Conservation (phyloP, 2,113 vertebrate genomes). For the Toxostoma redivivum region DNA sequence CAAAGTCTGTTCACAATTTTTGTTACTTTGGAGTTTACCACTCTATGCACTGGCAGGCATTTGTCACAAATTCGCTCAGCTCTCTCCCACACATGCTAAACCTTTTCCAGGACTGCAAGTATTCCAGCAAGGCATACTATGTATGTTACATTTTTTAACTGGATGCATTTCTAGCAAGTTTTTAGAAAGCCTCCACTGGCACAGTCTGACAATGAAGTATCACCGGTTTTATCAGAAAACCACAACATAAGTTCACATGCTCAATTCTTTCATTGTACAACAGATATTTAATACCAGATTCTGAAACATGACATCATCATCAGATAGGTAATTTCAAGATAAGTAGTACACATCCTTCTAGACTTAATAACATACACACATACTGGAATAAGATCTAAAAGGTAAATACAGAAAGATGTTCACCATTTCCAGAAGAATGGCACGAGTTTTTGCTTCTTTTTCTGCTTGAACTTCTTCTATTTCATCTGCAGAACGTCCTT, state of each 20-base stretch:
- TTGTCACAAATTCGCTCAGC: neutral
- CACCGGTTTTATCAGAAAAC: neutral
- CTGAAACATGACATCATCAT: neutral
- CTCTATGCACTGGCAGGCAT: neutral
- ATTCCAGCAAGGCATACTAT: neutral
- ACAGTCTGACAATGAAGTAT: neutral
- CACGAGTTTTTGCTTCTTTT: slow-evolving; percentile 94
- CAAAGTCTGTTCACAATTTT: neutral
- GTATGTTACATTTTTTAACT: neutral
- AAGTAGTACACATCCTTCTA: neutral
- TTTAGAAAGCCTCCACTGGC: neutral
- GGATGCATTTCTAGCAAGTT: neutral
- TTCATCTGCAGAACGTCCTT: slow-evolving; percentile 85
- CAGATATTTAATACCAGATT: neutral
- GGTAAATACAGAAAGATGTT: neutral
- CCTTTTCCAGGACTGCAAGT: neutral
- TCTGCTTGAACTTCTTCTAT: slow-evolving; percentile 91
- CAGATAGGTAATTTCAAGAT: neutral
- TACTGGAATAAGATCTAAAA: neutral
- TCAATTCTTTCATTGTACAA: neutral
- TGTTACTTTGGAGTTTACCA: neutral
- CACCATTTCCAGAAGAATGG: slow-evolving; percentile 98
- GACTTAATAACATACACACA: neutral
- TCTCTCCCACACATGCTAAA: neutral
- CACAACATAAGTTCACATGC: neutral